A percentile compares a stretch with the other conserved stretches of the same genome.
Evolutionary conservation across 1,140 invertebrate genomes (phyloP).

Genomic region (Diabrotica virgifera): DNA sequence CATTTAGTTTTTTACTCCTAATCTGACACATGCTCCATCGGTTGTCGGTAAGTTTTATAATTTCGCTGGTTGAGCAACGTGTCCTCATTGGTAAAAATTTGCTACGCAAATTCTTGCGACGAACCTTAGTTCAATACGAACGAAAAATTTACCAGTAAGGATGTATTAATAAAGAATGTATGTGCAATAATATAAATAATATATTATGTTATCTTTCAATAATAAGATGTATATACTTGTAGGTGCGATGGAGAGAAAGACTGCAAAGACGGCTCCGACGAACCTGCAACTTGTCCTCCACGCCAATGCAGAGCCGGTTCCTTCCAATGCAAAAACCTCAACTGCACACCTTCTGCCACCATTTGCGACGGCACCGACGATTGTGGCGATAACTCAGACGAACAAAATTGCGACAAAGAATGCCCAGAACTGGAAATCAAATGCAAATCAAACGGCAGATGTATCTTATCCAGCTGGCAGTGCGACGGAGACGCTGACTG

Average conservation of each 20-base stretch:
- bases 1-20: too few species aligned
- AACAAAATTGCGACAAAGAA: conserved; percentile 75
- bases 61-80: too few species aligned
- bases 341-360: conserved; percentile 87
- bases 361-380: conserved; percentile 93
- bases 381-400: conserved; percentile 81
- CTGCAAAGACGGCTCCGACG: conserved; percentile 90
- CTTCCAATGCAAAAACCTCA: conserved; percentile 91
- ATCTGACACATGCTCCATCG: too few species aligned
- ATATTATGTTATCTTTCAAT: too few species aligned
- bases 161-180: too few species aligned
- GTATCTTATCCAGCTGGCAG: conserved; percentile 92
- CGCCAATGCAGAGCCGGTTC: conserved; percentile 79
- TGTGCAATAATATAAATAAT: too few species aligned
- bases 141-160: too few species aligned
- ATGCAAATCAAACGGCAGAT: conserved; percentile 64
- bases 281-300: conserved; percentile 74
- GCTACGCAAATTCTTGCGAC: too few species aligned
- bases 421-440: conserved; percentile 93
- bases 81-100: too few species aligned
- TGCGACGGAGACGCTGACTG: conserved; percentile 95
- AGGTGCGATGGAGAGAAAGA: conserved; percentile 81
- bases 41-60: too few species aligned
- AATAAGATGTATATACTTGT: conserved; percentile 1
- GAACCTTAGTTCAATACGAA: too few species aligned